Evolutionary conservation across 1,140 invertebrate genomes (phyloP).

Genomic region (Nasonia giraulti): DNA sequence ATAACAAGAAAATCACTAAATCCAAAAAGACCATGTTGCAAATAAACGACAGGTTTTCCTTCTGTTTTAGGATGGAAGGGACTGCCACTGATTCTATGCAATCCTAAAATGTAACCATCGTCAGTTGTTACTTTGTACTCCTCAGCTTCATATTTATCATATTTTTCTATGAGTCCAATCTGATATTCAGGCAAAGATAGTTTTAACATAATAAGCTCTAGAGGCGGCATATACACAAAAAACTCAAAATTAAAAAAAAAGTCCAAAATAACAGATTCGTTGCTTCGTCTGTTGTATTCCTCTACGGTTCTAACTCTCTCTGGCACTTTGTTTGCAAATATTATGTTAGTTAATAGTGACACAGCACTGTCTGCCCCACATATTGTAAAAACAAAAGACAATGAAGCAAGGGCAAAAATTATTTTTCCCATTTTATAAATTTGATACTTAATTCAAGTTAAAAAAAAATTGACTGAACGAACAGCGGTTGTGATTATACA

Average conservation of each 20-base stretch:
- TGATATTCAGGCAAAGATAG: too few species aligned
- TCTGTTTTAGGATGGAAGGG: conserved; percentile 26
- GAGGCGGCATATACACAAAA: too few species aligned
- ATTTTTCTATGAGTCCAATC: too few species aligned
- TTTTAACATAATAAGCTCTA: too few species aligned
- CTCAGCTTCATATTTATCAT: not conserved
- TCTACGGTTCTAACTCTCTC: not conserved
- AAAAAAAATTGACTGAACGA: too few species aligned
- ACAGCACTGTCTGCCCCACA: too few species aligned
- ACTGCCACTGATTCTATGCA: conserved; percentile 75
- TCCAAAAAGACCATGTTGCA: conserved; percentile 53
- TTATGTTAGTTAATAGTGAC: too few species aligned
- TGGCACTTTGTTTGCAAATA: not conserved
- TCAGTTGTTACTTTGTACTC: not conserved
- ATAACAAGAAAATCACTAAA: not conserved
- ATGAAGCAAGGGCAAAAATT: too few species aligned
- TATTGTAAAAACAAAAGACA: too few species aligned
- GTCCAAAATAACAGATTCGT: not conserved
- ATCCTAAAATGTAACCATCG: conserved; percentile 77
- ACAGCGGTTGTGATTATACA: not conserved
- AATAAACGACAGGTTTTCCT: conserved; percentile 41
- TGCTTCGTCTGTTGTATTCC: not conserved
- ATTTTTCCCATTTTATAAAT: too few species aligned
- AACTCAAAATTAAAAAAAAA: not conserved
- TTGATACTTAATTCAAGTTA: too few species aligned